Evolutionary conservation across 2,888 invertebrate species (phyloP), one percentile per base, ranked within the genome.

Genomic region (Athrips mouffetella): DNA sequence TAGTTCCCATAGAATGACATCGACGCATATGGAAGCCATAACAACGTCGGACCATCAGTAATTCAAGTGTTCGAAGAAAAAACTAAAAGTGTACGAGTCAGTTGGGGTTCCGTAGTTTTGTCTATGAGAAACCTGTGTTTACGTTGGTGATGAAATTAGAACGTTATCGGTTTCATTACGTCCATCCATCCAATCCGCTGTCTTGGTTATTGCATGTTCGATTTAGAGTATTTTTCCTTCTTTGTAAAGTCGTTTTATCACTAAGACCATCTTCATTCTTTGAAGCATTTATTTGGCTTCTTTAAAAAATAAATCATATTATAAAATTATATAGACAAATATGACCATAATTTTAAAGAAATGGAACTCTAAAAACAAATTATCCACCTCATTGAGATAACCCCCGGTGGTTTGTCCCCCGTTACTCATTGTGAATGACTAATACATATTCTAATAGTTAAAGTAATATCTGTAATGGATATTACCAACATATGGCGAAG

Each of bases 311-410:
- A n/a, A n/a, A 37, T 11, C 1, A 15, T 15, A 1, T 13, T 3
- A 33, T 27, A 4, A 5, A 27, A n/a, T 10, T 8, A 27, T 10
- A 27, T n/a, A 4, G n/a, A 27, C 2, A 27, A 31, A 31, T 31
- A 31, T 2, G 13, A 5, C 5, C 13, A 31, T 5, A 11, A 7
- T 35, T 7, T 50, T 6, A 25, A 47, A 33, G 45, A 48, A n/a
- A n/a, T 33, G 50, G 45, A 45, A 23, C 47, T 29, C 41, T 23
- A 48, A 31, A 45, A 45, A 3, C 46, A 49, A 50, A 30, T 40
- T 51, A 39, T 11, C 21, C 16, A 55, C 40, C 55, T 48, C 57
- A 55, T 55, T 55, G 51, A 58, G 55, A 58, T 55, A 58, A 54
- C 45, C 33, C 47, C 39, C 53, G 45, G 48, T 51, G 42, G 48